Conservation (phyloP, 2,797 vertebrate species). For the Yasuhikotakia modesta region DNA sequence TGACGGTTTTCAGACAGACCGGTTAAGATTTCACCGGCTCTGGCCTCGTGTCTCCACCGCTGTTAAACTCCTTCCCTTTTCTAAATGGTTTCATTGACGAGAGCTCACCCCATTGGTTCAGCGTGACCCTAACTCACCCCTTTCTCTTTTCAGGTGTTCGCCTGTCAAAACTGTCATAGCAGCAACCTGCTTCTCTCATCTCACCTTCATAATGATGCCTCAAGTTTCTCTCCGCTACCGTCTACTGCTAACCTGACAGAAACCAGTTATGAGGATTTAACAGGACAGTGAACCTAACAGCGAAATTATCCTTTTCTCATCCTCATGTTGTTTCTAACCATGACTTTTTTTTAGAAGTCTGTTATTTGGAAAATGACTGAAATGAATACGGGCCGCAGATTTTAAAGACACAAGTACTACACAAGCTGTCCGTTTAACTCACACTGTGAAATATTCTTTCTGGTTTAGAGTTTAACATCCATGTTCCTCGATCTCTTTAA, state of each 20-base stretch:
- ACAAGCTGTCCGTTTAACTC: too few species aligned
- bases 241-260: background rate
- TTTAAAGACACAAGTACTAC: too few species aligned
- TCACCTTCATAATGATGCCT: background rate
- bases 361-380: too few species aligned
- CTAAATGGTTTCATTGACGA: constrained; percentile 18
- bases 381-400: too few species aligned
- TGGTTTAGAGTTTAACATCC: too few species aligned
- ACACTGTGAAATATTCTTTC: too few species aligned
- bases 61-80: background rate
- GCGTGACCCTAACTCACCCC: constrained; percentile 28
- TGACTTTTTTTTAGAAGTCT: too few species aligned
- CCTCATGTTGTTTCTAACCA: too few species aligned
- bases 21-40: background rate
- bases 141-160: constrained; percentile 37
- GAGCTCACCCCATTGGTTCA: constrained; percentile 8
- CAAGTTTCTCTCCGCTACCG: background rate
- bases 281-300: background rate
- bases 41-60: background rate
- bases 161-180: constrained; percentile 27
- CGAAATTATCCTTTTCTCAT: too few species aligned
- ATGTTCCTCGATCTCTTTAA: too few species aligned
- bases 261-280: background rate
- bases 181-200: background rate
- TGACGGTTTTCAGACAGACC: background rate